A percentile compares a stretch with the other conserved stretches of the same genome.
These are phyloP conservation scores for Erebia palarica DNA, from an alignment of 2,888 invertebrate genomes.

Conservation along the genomic window DNA sequence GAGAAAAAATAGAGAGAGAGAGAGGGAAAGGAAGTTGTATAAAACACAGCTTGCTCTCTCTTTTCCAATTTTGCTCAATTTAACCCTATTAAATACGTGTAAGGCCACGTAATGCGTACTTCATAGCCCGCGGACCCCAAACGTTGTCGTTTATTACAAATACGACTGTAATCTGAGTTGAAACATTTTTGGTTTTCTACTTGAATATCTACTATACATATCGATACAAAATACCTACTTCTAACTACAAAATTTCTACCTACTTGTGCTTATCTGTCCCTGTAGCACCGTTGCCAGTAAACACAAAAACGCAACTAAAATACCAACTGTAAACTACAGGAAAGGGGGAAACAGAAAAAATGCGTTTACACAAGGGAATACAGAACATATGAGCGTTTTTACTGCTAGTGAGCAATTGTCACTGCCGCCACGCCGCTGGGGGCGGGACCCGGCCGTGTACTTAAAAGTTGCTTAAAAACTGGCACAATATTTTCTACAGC, in stretches of 20 bases:
- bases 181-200: constrained; percentile 7
- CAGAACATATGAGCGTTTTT: constrained; percentile 50
- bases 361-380: constrained; percentile 46
- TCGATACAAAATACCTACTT: too few relatives aligned
- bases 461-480: constrained; percentile 25
- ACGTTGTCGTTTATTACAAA: constrained; percentile 59
- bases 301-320: constrained; percentile 43
- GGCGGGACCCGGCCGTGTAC: constrained; percentile 41
- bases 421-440: constrained; percentile 52
- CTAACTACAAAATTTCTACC: neutral
- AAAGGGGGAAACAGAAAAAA: constrained; percentile 47
- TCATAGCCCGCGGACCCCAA: constrained; percentile 67
- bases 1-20: too few relatives aligned
- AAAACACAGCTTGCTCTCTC: constrained; percentile 7
- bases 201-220: too few relatives aligned
- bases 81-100: constrained; percentile 47
- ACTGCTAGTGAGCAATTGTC: constrained; percentile 57
- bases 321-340: constrained; percentile 46
- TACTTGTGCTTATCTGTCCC: constrained; percentile 9
- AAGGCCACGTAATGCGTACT: constrained; percentile 64
- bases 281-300: constrained; percentile 29
- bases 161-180: constrained; percentile 64
- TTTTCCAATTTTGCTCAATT: constrained; percentile 43
- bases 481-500: constrained; percentile 4
- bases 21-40: neutral